Percentiles rank a stretch among this genome's conserved stretches.
Evolutionary conservation across 1,140 invertebrate species (phyloP).

Genomic region (Apolygus lucorum): DNA sequence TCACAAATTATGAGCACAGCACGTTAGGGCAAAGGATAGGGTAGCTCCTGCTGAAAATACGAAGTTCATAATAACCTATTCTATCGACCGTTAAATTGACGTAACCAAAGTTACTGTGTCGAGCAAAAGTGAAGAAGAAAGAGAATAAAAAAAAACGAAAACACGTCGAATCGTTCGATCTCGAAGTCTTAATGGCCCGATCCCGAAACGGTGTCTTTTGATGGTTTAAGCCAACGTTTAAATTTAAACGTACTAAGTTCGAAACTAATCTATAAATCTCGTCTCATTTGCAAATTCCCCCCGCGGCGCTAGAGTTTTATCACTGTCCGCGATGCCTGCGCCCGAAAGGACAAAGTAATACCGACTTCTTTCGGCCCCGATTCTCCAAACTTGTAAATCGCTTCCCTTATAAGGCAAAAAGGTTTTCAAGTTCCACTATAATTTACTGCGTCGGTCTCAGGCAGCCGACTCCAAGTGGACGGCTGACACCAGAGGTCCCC

Average conservation of each 20-base stretch:
- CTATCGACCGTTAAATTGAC: too few species aligned
- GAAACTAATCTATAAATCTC: background rate
- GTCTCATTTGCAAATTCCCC: background rate
- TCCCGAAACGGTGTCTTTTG: background rate
- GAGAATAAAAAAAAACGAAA: too few species aligned
- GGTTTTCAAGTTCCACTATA: constrained; percentile 16
- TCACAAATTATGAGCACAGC: too few species aligned
- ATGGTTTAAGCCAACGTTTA: background rate
- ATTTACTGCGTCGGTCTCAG: background rate
- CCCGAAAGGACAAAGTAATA: background rate
- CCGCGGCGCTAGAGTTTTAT: background rate
- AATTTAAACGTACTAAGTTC: background rate
- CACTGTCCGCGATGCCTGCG: background rate
- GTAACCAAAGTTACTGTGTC: too few species aligned
- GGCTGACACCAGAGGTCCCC: too few species aligned
- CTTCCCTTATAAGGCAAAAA: constrained; percentile 8
- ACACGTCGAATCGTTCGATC: too few species aligned
- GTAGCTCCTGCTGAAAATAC: too few species aligned
- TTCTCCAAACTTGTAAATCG: constrained; percentile 16
- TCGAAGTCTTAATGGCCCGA: background rate
- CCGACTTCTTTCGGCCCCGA: constrained; percentile 1
- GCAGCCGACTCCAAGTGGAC: background rate
- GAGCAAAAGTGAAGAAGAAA: too few species aligned
- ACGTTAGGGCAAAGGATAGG: too few species aligned
- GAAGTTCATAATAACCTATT: too few species aligned